These are phyloP conservation scores for Aphodius granarius DNA, from an alignment of 2,888 invertebrate species.

Conservation along the genomic window DNA sequence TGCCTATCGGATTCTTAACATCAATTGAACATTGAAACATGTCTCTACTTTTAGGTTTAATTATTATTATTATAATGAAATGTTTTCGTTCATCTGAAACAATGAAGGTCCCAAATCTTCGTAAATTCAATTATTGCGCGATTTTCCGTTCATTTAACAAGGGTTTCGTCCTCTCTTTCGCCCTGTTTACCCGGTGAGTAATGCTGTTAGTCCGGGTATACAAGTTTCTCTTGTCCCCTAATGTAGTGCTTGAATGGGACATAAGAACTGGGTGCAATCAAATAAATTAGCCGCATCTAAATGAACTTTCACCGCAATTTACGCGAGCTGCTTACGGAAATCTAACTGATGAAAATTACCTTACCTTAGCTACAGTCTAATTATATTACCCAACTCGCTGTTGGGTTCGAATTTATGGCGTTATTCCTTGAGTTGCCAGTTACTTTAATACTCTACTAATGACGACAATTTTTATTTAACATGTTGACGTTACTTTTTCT, in stretches of 20 bases:
- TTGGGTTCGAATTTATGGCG: not conserved
- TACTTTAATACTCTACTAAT: too few species aligned
- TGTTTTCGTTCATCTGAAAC: not conserved
- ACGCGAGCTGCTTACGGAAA: slow-evolving; percentile 17
- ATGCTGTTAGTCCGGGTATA: not conserved
- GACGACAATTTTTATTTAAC: too few species aligned
- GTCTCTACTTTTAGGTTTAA: too few species aligned
- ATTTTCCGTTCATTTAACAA: not conserved
- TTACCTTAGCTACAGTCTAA: not conserved
- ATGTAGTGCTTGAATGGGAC: not conserved
- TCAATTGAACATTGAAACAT: too few species aligned
- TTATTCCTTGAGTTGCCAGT: too few species aligned
- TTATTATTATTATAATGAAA: too few species aligned
- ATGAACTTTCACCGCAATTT: slow-evolving; percentile 23
- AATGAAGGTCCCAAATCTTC: not conserved
- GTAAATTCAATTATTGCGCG: not conserved
- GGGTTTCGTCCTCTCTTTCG: not conserved
- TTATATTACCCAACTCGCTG: not conserved
- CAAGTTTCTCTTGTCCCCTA: not conserved
- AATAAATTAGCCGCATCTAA: slow-evolving; percentile 22
- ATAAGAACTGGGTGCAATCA: slow-evolving; percentile 22
- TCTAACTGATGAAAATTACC: slow-evolving; percentile 20
- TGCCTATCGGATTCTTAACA: too few species aligned
- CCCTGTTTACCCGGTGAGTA: not conserved
- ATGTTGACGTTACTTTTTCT: too few species aligned